Evolutionary conservation across 2,113 vertebrate genomes (phyloP).

Genomic region (Lepus europaeus): DNA sequence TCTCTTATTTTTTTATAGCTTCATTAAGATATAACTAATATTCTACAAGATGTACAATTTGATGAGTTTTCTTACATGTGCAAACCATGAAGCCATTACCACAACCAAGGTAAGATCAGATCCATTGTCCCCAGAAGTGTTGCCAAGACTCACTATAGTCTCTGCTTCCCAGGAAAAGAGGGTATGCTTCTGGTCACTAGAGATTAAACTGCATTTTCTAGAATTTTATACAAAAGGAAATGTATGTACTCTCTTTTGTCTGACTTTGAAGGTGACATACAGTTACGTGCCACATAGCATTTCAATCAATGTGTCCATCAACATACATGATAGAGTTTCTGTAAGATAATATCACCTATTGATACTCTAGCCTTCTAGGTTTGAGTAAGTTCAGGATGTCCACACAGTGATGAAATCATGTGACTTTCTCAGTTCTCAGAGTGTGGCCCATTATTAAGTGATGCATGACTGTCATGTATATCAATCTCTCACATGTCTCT

Average conservation of each 20-base stretch:
- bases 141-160: neutral
- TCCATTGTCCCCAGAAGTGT: neutral
- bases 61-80: neutral
- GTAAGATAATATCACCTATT: neutral
- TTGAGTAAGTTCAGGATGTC: neutral
- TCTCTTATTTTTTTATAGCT: neutral
- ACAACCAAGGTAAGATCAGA: neutral
- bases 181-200: neutral
- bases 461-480: neutral
- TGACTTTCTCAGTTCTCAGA: neutral
- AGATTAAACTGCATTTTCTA: conserved; percentile 4
- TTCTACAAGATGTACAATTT: neutral
- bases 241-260: neutral
- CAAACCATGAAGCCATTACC: neutral
- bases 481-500: neutral
- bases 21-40: neutral
- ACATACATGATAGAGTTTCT: neutral
- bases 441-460: neutral
- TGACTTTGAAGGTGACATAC: neutral
- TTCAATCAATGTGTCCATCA: neutral
- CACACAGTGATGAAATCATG: neutral
- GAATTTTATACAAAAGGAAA: neutral
- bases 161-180: neutral
- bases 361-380: neutral
- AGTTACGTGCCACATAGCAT: neutral